Evolutionary conservation across 2,888 invertebrate genomes (phyloP), one percentile per base, ranked within the genome.

Genomic region (Scrobipalpa costella): DNA sequence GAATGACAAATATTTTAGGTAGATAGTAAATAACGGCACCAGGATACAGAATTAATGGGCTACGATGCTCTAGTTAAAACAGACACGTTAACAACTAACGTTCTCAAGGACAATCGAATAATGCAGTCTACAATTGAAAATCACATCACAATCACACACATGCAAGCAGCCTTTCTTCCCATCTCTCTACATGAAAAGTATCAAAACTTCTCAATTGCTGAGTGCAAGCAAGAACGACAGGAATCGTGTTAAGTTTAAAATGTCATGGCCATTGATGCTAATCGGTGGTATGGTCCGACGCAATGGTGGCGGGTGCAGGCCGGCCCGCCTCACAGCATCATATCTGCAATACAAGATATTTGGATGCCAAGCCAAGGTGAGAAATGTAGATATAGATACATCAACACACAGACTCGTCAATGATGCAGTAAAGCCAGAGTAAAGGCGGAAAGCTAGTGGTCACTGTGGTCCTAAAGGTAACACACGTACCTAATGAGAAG

Each of bases 401-500:
- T 71, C 68, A 73, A 75, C 71, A 74, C 71, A 72, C 64, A 71
- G 61, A 70, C 36, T 63, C 58, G 47, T 62, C 63, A 50, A 71
- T 69, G 74, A 77, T 77, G 77, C 76, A 78, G 83, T 83, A 78
- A 88, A 88, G 88, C 85, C 86, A 84, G 77, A 81, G 77, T 75
- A 80, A 82, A 87, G 86, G 88, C 87, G 78, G 76, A 78, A 88
- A 88, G 88, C 86, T 84, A 83, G 76, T 72, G 67, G 78, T 77
- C 72, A 74, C 71, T 72, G 71, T 27, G 40, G 68, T 81, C 80
- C 77, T 84, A 85, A 86, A 71, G 74, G 80, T 81, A 75, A 75
- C 78, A 79, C 80, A 86, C 90, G 92, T 95, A 96, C 97, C 97
- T 97, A 95, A 97, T 95, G 93, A 97, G 96, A 94, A 97, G 95